phyloP scores from a whole-genome alignment of 2,113 vertebrate species.

The Sporophila hypoxantha region DNA sequence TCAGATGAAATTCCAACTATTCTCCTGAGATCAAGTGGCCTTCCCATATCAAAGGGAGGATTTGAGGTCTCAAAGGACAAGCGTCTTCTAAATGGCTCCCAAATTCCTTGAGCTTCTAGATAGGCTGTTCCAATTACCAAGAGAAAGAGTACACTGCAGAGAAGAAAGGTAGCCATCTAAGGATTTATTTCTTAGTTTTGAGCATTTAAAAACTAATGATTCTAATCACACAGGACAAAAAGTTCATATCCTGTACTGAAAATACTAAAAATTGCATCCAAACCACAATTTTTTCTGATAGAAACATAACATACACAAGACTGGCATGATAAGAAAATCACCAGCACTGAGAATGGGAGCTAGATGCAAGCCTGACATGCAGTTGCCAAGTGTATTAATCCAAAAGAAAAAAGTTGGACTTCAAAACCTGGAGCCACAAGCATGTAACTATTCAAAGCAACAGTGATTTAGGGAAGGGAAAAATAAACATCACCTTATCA shows the following conservation, averaged over 20 bases:
- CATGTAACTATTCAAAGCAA: not conserved
- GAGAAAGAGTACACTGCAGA: constrained; percentile 87
- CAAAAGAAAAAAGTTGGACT: not conserved
- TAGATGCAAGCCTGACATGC: not conserved
- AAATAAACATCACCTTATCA: not conserved
- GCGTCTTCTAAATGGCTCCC: constrained; percentile 93
- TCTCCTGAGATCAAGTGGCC: constrained; percentile 96
- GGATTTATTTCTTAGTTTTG: not conserved
- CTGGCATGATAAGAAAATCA: not conserved
- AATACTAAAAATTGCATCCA: not conserved
- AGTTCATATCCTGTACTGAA: not conserved
- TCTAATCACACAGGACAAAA: not conserved
- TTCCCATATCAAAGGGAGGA: constrained; percentile 87
- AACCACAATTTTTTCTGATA: not conserved
- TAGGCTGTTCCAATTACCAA: constrained; percentile 93
- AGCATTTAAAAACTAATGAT: not conserved
- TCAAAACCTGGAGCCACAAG: not conserved
- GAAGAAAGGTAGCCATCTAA: not conserved
- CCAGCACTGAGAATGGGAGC: not conserved
- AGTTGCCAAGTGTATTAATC: not conserved
- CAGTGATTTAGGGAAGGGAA: not conserved
- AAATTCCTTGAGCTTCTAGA: constrained; percentile 96
- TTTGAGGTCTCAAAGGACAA: constrained; percentile 88
- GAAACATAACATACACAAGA: not conserved
- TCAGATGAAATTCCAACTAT: constrained; percentile 93